A percentile compares a stretch with the other conserved stretches of the same genome.
Evolutionary conservation across 2,113 vertebrate genomes (phyloP).

Genomic region (Etheostoma spectabile): DNA sequence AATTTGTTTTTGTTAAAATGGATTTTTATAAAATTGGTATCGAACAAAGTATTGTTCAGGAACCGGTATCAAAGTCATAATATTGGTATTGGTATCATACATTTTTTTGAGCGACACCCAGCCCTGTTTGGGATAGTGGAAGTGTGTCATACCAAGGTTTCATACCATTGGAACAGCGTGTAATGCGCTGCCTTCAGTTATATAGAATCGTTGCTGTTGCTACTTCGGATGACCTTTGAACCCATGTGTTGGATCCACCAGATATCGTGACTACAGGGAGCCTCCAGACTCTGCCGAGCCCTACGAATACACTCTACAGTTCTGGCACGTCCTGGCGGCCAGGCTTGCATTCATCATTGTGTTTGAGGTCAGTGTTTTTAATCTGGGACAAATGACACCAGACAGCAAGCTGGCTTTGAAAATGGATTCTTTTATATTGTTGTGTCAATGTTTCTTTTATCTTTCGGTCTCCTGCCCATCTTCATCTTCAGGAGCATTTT

Average conservation of each 20-base stretch:
- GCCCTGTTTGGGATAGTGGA: too few species aligned
- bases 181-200: too few species aligned
- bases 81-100: too few species aligned
- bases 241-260: constrained; percentile 56
- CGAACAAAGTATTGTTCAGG: too few species aligned
- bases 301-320: constrained; percentile 93
- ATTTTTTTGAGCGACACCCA: too few species aligned
- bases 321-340: constrained; percentile 96
- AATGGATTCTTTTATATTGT: constrained; percentile 2
- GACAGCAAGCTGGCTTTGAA: background rate
- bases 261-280: constrained; percentile 95
- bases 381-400: constrained; percentile 17
- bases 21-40: too few species aligned
- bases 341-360: constrained; percentile 96
- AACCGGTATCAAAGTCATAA: too few species aligned
- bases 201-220: too few species aligned
- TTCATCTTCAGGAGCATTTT: background rate
- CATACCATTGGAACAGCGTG: too few species aligned
- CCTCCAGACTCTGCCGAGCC: constrained; percentile 89
- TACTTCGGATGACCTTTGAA: constrained; percentile 23
- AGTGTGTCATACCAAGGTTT: too few species aligned
- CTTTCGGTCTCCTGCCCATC: background rate
- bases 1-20: too few species aligned
- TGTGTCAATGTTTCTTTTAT: constrained; percentile 12
- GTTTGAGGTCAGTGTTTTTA: constrained; percentile 89